Conservation (phyloP, 2,888 invertebrate species). For the Cheilosia vulpina region DNA sequence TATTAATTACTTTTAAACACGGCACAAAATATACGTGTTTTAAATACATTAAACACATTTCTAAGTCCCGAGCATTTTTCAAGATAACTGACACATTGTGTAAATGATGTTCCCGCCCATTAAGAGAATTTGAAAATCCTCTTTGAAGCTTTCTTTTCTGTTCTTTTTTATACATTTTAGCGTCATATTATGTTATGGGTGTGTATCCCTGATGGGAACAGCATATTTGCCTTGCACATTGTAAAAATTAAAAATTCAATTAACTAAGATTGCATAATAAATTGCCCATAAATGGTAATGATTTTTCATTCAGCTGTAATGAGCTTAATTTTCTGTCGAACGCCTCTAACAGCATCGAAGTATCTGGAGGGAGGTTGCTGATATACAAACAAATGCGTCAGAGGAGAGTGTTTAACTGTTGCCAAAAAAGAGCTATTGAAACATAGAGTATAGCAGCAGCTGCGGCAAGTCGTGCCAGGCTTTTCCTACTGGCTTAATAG, state of each 20-base stretch:
- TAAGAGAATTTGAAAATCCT: constrained; percentile 25
- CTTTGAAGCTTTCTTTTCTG: not conserved
- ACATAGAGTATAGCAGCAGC: constrained; percentile 1
- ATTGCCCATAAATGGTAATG: constrained; percentile 50
- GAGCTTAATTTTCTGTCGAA: constrained; percentile 25
- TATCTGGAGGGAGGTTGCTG: not conserved
- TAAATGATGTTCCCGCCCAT: constrained; percentile 30
- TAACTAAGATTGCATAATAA: constrained; percentile 64
- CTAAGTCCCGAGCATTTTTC: not conserved
- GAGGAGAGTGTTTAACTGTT: constrained; percentile 61
- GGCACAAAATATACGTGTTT: constrained; percentile 8
- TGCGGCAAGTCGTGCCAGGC: constrained; percentile 28
- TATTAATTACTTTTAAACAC: constrained; percentile 39
- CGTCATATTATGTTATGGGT: not conserved
- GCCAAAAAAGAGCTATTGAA: constrained; percentile 34
- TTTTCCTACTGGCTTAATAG: constrained; percentile 59
- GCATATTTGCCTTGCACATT: constrained; percentile 42
- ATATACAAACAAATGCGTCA: constrained; percentile 28
- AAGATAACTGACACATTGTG: not conserved
- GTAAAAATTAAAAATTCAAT: constrained; percentile 68
- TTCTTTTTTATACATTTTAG: constrained; percentile 8
- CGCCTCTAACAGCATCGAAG: not conserved
- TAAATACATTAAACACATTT: constrained; percentile 29
- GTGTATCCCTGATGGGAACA: constrained; percentile 16
- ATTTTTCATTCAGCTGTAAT: constrained; percentile 55